A percentile compares a stretch with the other conserved stretches of the same genome.
phyloP scores from a whole-genome alignment of 2,888 invertebrate genomes.

The Argynnis bischoffii region DNA sequence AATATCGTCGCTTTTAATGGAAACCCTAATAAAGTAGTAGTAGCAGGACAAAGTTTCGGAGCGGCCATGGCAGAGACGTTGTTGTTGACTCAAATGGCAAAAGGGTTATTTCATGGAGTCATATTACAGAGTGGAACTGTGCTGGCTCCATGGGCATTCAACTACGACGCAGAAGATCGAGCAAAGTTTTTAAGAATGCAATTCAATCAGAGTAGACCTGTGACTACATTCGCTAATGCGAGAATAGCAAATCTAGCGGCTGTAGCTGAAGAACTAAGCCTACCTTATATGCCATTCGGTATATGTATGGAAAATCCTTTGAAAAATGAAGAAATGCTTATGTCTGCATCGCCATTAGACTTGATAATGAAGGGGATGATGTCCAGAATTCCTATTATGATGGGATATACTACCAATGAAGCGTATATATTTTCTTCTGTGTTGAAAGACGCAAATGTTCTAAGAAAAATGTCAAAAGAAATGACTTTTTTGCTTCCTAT shows the following conservation, averaged over 20 bases:
- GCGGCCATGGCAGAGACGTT: conserved; percentile 69
- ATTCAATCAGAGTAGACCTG: conserved; percentile 44
- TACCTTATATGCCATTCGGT: conserved; percentile 66
- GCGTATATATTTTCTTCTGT: conserved; percentile 65
- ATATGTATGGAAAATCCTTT: conserved; percentile 62
- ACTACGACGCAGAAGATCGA: conserved; percentile 63
- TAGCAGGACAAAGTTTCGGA: conserved; percentile 69
- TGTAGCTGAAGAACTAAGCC: conserved; percentile 51
- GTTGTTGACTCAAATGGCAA: conserved; percentile 55
- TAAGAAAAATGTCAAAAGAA: conserved; percentile 47
- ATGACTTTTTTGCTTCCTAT: conserved; percentile 58
- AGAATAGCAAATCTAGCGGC: conserved; percentile 50
- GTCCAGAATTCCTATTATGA: conserved; percentile 60
- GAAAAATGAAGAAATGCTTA: conserved; percentile 59
- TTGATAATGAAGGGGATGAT: conserved; percentile 50
- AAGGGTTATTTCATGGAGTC: conserved; percentile 63
- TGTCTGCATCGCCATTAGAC: conserved; percentile 60
- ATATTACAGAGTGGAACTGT: conserved; percentile 71
- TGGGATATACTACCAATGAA: conserved; percentile 69
- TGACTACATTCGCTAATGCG: conserved; percentile 45
- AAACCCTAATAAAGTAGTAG: conserved; percentile 61
- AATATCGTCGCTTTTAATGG: conserved; percentile 73
- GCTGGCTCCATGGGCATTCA: conserved; percentile 69
- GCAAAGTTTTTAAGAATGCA: conserved; percentile 48
- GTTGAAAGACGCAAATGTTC: conserved; percentile 50